These are phyloP conservation scores for Sitta carolinensis DNA, from an alignment of 2,797 vertebrate genomes.

Conservation along the genomic window DNA sequence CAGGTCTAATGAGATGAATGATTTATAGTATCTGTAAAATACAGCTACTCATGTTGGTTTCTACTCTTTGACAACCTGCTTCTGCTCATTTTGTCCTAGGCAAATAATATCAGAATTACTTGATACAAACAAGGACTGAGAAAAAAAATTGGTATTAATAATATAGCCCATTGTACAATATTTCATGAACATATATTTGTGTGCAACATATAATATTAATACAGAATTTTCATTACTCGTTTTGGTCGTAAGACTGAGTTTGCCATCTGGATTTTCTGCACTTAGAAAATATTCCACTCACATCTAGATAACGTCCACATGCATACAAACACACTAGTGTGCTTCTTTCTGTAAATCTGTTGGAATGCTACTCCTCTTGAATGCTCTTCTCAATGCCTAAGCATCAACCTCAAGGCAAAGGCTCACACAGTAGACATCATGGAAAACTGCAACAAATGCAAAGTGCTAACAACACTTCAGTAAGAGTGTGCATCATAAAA, in stretches of 20 bases:
- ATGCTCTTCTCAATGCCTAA: neutral
- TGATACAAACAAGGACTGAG: neutral
- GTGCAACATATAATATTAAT: neutral
- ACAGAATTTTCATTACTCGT: neutral
- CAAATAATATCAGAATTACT: neutral
- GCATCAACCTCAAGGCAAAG: neutral
- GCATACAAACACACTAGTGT: neutral
- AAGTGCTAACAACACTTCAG: neutral
- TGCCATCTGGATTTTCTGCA: neutral
- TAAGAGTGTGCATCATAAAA: neutral
- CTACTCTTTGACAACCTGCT: neutral
- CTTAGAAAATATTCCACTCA: neutral
- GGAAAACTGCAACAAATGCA: neutral
- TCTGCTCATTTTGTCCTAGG: neutral
- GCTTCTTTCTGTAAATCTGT: neutral
- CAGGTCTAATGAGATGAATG: conserved; percentile 60
- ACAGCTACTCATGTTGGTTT: neutral
- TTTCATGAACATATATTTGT: neutral
- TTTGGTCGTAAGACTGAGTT: neutral
- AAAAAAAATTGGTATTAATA: neutral
- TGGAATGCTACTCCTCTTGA: neutral
- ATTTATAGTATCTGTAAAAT: conserved; percentile 55
- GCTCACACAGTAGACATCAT: neutral
- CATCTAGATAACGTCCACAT: neutral
- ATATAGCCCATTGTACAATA: neutral